phyloP scores from a whole-genome alignment of 2,797 vertebrate species.

The Podarcis lilfordi region DNA sequence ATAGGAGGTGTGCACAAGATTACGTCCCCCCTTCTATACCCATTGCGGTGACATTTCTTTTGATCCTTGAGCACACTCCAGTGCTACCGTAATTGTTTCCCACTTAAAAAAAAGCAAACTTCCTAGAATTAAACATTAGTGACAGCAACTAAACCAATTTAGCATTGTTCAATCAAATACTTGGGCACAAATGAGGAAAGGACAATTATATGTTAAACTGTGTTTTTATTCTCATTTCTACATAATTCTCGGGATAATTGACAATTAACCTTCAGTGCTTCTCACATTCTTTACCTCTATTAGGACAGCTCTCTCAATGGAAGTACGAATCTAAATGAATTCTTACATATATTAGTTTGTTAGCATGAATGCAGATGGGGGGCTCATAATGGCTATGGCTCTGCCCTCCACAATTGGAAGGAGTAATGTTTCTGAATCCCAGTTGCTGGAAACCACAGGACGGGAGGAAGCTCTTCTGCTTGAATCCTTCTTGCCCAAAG shows the following conservation, averaged over 20 bases:
- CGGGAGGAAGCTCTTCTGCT: no score
- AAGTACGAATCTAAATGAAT: conserved; percentile 4
- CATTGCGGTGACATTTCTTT: conserved; percentile 20
- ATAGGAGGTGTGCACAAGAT: conserved; percentile 25
- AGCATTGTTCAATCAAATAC: conserved; percentile 35
- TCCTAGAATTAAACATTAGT: conserved; percentile 47
- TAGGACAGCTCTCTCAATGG: conserved; percentile 12
- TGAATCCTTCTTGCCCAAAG: no score
- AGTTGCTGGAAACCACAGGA: no score
- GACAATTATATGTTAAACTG: conserved; percentile 39
- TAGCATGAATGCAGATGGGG: background rate
- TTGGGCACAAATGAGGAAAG: conserved; percentile 41
- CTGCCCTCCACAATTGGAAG: no score
- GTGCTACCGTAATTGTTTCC: conserved; percentile 33
- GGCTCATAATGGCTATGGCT: no score
- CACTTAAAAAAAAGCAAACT: conserved; percentile 30
- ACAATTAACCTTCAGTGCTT: conserved; percentile 58
- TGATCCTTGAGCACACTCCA: background rate
- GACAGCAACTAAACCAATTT: conserved; percentile 41
- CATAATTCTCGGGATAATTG: conserved; percentile 51
- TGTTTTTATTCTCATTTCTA: conserved; percentile 50
- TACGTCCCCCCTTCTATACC: background rate
- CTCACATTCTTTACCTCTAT: conserved; percentile 42
- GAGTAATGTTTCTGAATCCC: no score
- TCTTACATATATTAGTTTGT: conserved; percentile 23